Conservation (phyloP, 2,113 vertebrate species). For the Sander lucioperca region DNA sequence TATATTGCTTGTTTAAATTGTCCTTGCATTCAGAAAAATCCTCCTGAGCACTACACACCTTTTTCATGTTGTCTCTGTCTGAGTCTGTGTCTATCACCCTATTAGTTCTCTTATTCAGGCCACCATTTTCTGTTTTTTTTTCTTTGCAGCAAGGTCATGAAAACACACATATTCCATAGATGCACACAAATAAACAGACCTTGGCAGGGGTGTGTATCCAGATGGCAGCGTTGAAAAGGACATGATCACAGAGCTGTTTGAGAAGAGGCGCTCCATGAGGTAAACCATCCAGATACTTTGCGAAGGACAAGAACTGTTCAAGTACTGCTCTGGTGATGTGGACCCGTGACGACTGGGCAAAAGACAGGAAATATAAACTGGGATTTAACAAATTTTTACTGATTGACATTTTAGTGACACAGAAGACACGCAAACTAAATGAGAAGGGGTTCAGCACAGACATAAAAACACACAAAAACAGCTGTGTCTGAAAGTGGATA, state of each 20-base stretch:
- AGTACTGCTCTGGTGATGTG: conserved; percentile 97
- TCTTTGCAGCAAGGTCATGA: conserved; percentile 47
- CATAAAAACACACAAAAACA: neutral
- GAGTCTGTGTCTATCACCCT: neutral
- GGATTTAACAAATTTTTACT: neutral
- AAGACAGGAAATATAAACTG: neutral
- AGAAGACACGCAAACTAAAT: neutral
- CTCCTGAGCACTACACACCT: neutral
- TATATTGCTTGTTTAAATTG: conserved; percentile 12
- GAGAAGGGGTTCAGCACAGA: neutral
- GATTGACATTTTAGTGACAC: neutral
- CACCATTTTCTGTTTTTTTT: neutral
- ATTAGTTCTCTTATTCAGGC: neutral
- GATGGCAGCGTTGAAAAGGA: conserved; percentile 98
- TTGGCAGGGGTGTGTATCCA: conserved; percentile 99
- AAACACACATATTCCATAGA: conserved; percentile 24
- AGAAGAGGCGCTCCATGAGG: conserved; percentile 96
- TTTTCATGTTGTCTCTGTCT: neutral
- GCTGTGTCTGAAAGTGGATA: neutral
- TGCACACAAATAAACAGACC: conserved; percentile 80
- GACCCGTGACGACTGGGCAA: conserved; percentile 91
- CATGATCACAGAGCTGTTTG: conserved; percentile 98
- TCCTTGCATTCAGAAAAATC: conserved; percentile 9
- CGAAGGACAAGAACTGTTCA: conserved; percentile 98
- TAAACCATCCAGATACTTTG: conserved; percentile 97